phyloP scores from a whole-genome alignment of 2,797 vertebrate species.

The Acridotheres tristis region DNA sequence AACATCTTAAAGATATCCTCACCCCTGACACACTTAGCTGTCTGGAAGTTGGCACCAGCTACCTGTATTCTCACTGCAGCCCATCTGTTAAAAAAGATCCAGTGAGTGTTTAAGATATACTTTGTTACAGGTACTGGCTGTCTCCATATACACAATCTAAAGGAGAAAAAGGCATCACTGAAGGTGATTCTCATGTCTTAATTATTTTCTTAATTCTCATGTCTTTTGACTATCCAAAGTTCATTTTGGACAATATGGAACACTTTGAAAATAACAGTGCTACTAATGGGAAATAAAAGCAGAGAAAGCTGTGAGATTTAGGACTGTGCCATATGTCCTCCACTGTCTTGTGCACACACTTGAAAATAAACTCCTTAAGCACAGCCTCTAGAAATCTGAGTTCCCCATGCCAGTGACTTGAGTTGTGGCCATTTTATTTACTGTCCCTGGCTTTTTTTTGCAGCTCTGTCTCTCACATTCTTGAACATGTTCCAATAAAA shows the following conservation, averaged over 20 bases:
- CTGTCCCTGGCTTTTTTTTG: background rate
- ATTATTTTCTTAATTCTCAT: background rate
- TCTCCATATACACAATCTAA: background rate
- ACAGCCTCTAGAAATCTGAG: background rate
- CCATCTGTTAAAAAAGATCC: slow-evolving; percentile 81
- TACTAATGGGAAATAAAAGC: background rate
- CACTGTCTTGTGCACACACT: background rate
- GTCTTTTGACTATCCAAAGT: background rate
- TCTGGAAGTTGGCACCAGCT: background rate
- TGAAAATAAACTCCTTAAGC: background rate
- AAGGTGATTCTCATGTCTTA: background rate
- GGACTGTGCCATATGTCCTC: background rate
- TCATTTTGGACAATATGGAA: background rate
- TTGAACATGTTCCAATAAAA: background rate
- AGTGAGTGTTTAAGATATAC: slow-evolving; percentile 33
- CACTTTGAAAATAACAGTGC: background rate
- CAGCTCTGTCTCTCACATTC: background rate
- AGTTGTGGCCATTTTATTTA: background rate
- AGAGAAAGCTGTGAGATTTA: background rate
- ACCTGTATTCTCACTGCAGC: slow-evolving; percentile 3
- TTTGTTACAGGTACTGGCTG: slow-evolving; percentile 6
- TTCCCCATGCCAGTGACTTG: background rate
- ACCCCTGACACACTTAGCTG: background rate
- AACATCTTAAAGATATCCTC: background rate
- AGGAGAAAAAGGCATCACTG: background rate